A percentile compares a stretch with the other conserved stretches of the same genome.
These are phyloP conservation scores for Macrobrachium rosenbergii DNA, from an alignment of 1,140 invertebrate species.

Conservation along the genomic window DNA sequence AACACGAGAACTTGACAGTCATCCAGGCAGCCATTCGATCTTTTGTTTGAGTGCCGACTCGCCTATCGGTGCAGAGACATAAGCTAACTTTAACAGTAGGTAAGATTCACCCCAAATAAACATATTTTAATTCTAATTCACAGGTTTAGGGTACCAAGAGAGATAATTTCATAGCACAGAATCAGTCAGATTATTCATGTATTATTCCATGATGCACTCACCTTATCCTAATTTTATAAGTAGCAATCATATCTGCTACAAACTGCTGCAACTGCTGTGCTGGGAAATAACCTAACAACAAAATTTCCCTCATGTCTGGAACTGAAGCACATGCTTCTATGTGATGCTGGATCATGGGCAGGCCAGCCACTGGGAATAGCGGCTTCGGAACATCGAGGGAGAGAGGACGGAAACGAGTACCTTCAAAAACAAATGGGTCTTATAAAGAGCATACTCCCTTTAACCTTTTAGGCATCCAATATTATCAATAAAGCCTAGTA, in stretches of 20 bases:
- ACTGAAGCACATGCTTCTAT: constrained; percentile 93
- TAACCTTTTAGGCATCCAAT: constrained; percentile 28
- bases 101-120: too few relatives aligned
- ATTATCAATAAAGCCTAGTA: background rate
- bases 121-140: too few relatives aligned
- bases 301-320: constrained; percentile 87
- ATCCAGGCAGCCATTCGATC: too few relatives aligned
- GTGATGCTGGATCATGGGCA: constrained; percentile 96
- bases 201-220: constrained; percentile 68
- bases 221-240: constrained; percentile 87
- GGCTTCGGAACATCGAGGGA: constrained; percentile 98
- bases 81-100: too few relatives aligned
- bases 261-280: constrained; percentile 86
- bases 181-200: background rate
- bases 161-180: too few relatives aligned
- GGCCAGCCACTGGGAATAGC: constrained; percentile 94
- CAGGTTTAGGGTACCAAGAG: too few relatives aligned
- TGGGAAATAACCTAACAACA: constrained; percentile 94
- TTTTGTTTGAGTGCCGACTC: too few relatives aligned
- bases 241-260: constrained; percentile 84
- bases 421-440: constrained; percentile 73
- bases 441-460: background rate
- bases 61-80: too few relatives aligned
- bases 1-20: too few relatives aligned
- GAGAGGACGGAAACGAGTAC: constrained; percentile 95